Base-by-base conservation (phyloP, 1,140 invertebrate genomes). In the Pachyrhynchus sulphureomaculatus region DNA sequence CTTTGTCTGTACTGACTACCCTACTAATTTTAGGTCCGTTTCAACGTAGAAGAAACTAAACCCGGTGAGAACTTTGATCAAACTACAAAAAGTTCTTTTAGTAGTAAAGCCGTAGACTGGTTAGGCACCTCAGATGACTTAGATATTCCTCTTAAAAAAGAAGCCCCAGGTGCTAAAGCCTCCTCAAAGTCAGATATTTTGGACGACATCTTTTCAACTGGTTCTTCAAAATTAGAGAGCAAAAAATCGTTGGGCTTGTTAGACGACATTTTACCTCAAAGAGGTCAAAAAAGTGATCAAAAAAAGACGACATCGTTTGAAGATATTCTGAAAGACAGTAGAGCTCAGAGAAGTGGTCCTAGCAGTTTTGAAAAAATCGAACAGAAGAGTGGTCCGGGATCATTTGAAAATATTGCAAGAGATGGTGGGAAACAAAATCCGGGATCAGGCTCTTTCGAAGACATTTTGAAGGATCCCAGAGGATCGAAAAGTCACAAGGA, bases 291-390 rank as follows among this genome's bases (percentile, higher is more conserved):
- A 53, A 29, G 51, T 60, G 57, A 64, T 62, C 26, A 49, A 47
- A 69, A 66, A 42, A 68, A 69, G 67, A 37, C 57, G 12, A 42
- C 65, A 34, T 69, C 65, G 2, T 65, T 75, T 42, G 72, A 72
- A 34, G 72, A 73, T 61, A 69, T 73, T 48, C 51, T 73, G 8
- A 67, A 68, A 62, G 69, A 67, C 18, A 73, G 68, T 45, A 71
- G 70, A 60, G 53, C 48, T 3, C 29, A 52, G 17, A 44, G 18
- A 42, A 24, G 10, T 20, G 53, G 53, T n/a, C 41, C 41, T 29
- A 17, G 24, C 13, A 20, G 41, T n/a, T 17, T 42, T 9, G 52
- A 45, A 34, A 26, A 18, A 23, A 41, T 2, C 8, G 29, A 58
- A 63, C 17, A 13, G 62, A 57, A 42, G 47, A 45, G 20, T 59